A percentile compares a stretch with the other conserved stretches of the same genome.
Conservation (phyloP, 1,140 invertebrate genomes). For the Metaphire vulgaris region DNA sequence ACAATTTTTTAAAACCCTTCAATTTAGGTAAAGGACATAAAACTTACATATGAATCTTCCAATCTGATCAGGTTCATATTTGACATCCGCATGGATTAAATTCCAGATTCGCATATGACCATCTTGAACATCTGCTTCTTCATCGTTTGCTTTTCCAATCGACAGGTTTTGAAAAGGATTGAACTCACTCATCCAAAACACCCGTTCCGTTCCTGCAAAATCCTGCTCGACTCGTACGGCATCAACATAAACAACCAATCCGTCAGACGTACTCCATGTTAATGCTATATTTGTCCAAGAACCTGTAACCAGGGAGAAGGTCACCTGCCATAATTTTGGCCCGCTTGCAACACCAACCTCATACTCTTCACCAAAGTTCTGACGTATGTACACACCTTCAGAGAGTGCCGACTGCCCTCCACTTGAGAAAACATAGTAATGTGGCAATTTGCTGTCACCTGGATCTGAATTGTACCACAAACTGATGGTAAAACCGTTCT, state of each 20-base stretch:
- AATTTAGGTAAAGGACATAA: too few relatives aligned
- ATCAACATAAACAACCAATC: constrained; percentile 31
- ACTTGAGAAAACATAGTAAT: constrained; percentile 34
- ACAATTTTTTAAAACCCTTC: too few relatives aligned
- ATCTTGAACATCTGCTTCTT: neutral
- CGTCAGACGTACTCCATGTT: constrained; percentile 32
- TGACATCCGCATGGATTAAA: neutral
- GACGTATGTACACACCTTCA: constrained; percentile 39
- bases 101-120: neutral
- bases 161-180: constrained; percentile 23
- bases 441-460: constrained; percentile 2
- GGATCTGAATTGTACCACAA: constrained; percentile 34
- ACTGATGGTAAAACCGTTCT: constrained; percentile 35
- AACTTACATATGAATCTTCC: constrained; percentile 9
- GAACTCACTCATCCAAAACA: constrained; percentile 4
- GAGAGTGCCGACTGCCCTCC: constrained; percentile 37
- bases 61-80: neutral
- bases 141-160: constrained; percentile 15
- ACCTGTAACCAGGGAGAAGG: constrained; percentile 32
- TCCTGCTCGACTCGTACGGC: neutral
- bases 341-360: constrained; percentile 36
- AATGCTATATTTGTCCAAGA: constrained; percentile 32
- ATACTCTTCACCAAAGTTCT: constrained; percentile 37
- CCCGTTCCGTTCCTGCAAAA: neutral
- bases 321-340: constrained; percentile 31